These are phyloP conservation scores for Aporophyla lueneburgensis DNA, from an alignment of 2,888 invertebrate species.

Conservation along the genomic window DNA sequence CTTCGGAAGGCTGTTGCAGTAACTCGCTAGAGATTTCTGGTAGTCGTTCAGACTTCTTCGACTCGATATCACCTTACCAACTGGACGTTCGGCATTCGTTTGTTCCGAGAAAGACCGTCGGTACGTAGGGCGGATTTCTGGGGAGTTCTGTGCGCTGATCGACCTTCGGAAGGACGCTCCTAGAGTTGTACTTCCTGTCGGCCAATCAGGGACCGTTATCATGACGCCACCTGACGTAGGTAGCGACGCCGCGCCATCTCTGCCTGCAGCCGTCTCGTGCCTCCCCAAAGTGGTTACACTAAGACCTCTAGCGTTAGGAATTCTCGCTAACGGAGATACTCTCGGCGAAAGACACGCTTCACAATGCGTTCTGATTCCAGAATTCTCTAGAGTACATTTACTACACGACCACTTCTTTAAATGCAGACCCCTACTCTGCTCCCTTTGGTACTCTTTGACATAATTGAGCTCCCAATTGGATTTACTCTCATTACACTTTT, in stretches of 20 bases:
- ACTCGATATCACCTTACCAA: slow-evolving; percentile 88
- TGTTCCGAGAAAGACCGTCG: slow-evolving; percentile 88
- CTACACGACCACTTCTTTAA: slow-evolving; percentile 93
- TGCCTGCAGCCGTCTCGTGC: slow-evolving; percentile 80
- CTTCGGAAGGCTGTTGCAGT: slow-evolving; percentile 80
- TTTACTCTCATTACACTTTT: slow-evolving; percentile 86
- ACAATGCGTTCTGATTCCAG: slow-evolving; percentile 92
- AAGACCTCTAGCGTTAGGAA: slow-evolving; percentile 84
- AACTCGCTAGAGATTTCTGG: slow-evolving; percentile 83
- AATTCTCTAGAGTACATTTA: slow-evolving; percentile 94
- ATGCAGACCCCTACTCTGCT: slow-evolving; percentile 84
- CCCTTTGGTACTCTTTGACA: slow-evolving; percentile 86
- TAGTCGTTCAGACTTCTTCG: slow-evolving; percentile 88
- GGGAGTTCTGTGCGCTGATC: slow-evolving; percentile 86
- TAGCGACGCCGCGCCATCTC: slow-evolving; percentile 85
- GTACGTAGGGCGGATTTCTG: slow-evolving; percentile 87
- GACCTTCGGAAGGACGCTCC: slow-evolving; percentile 82
- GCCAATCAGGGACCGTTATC: slow-evolving; percentile 92
- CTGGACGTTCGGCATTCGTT: slow-evolving; percentile 81
- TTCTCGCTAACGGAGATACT: slow-evolving; percentile 82
- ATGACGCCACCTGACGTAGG: slow-evolving; percentile 91
- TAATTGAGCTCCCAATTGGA: slow-evolving; percentile 89
- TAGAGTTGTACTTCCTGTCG: slow-evolving; percentile 79
- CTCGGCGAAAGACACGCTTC: slow-evolving; percentile 94
- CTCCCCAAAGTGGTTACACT: slow-evolving; percentile 87